Base-by-base conservation (phyloP, 2,113 vertebrate genomes). In the Ciconia stormi region DNA sequence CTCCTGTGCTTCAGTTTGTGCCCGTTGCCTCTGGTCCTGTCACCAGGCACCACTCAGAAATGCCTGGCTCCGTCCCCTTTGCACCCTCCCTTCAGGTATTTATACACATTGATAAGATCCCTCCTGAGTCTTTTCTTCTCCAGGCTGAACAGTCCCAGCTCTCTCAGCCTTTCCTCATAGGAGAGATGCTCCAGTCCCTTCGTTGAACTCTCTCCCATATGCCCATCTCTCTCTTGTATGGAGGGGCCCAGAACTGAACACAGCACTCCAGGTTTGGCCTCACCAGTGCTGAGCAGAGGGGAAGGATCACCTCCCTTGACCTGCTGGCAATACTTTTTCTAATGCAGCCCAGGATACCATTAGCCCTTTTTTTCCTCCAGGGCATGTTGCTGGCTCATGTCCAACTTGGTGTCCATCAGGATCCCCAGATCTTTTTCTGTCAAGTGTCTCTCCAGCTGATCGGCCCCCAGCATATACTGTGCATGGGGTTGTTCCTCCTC, bases 161-260 rank as follows among this genome's bases (percentile, higher is more conserved):
- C 32, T 65, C 46, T 76, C 52, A 62, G 47, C 29, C 29, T 34
- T 8, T 87, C 16, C 42, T 47, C 42, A 76, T 1, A 44, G 18
- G 21, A n/a, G 47, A 11, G 36, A 49, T 56, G 34, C 8, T 62
- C 22, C 47, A 77, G 25, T 58, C 58, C 34, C 23, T 72, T 38
- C 0, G 0, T 2, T 49, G 11, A 34, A 67, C 26, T 67, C 13
- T 66, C 22, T 83, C 47, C 46, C 8, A 23, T 34, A 40, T 23
- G 19, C 20, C 9, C n/a, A 3, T 12, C 4, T 13, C 38, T 78
- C 30, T 59, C 21, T 72, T 14, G 20, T 15, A 42, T 1, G 0
- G 62, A 42, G 32, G 7, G 82, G 22, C 17, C 52, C 70, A 21
- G 38, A 87, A 87, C 26, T 36, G 4, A 9, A 50, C 38, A n/a